phyloP scores from a whole-genome alignment of 2,797 vertebrate genomes.

The Ptychobarbus kaznakovi region DNA sequence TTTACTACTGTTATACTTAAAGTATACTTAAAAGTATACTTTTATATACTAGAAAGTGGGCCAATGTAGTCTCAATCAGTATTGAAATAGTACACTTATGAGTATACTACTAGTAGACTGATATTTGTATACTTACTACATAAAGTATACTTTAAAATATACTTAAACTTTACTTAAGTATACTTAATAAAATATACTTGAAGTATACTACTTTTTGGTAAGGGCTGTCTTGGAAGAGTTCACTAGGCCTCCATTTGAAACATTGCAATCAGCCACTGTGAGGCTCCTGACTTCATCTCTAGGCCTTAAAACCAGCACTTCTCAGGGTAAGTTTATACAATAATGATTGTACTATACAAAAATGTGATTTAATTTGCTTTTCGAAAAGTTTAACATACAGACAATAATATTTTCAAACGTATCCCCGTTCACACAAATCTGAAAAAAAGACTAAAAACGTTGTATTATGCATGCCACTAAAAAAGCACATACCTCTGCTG shows the following conservation, averaged over 20 bases:
- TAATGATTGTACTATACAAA: neutral
- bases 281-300: neutral
- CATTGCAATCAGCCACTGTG: neutral
- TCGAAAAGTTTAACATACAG: neutral
- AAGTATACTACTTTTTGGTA: too few species aligned
- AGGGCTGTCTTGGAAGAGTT: neutral
- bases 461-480: neutral
- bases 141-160: too few species aligned
- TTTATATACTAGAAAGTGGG: too few species aligned
- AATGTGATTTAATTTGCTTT: neutral
- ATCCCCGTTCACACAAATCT: neutral
- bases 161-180: too few species aligned
- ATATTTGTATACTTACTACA: too few species aligned
- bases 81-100: too few species aligned
- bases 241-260: neutral
- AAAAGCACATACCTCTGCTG: conserved; percentile 83
- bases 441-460: neutral
- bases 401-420: neutral
- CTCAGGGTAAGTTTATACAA: neutral
- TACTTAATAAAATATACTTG: too few species aligned
- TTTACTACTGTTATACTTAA: too few species aligned
- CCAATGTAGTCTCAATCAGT: too few species aligned
- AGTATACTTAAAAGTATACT: too few species aligned
- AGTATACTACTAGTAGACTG: too few species aligned
- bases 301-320: neutral